Conservation (phyloP, 2,888 invertebrate genomes). For the Fragum fragum region DNA sequence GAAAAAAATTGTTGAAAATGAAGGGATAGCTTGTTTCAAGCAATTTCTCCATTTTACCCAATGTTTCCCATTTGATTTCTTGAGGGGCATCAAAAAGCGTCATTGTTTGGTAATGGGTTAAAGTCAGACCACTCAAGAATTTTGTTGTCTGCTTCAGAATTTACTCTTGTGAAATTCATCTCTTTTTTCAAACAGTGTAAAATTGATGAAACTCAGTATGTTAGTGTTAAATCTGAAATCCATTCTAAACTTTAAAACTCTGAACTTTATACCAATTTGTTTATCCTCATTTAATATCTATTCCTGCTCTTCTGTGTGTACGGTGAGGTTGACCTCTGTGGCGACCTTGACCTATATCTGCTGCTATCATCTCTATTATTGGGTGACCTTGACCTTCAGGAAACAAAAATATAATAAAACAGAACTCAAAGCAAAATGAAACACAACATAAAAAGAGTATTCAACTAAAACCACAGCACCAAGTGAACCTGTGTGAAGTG, state of each 20-base stretch:
- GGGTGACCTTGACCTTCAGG: constrained; percentile 71
- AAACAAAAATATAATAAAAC: constrained; percentile 47
- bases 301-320: constrained; percentile 50
- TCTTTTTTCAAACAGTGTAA: too few species aligned
- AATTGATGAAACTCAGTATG: not conserved
- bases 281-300: constrained; percentile 49
- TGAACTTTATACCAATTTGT: constrained; percentile 5
- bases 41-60: too few species aligned
- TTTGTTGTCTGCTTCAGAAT: too few species aligned
- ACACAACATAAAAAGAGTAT: not conserved
- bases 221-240: not conserved
- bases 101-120: too few species aligned
- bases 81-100: too few species aligned
- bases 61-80: too few species aligned
- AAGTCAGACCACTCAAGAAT: too few species aligned
- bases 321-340: constrained; percentile 51
- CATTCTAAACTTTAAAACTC: not conserved
- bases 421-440: constrained; percentile 36
- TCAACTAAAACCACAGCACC: too few species aligned
- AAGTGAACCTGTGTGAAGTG: too few species aligned
- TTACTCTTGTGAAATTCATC: too few species aligned
- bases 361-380: constrained; percentile 31
- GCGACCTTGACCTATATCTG: constrained; percentile 57
- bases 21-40: too few species aligned
- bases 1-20: too few species aligned